A percentile compares a stretch with the other conserved stretches of the same genome.
phyloP scores from a whole-genome alignment of 2,888 invertebrate genomes.

The Pyrocoelia pectoralis region DNA sequence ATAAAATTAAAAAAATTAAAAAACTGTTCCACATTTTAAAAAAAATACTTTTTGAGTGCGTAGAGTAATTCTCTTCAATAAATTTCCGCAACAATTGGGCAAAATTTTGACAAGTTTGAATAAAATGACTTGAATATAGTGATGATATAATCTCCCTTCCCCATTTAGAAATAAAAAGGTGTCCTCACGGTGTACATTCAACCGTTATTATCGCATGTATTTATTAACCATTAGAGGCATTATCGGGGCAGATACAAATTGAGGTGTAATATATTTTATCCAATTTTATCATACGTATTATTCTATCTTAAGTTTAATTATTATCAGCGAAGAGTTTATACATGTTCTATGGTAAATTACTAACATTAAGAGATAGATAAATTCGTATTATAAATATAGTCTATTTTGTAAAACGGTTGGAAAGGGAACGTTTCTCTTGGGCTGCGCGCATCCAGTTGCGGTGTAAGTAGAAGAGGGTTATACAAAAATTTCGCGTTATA shows the following conservation, averaged over 20 bases:
- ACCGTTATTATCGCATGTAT: conserved; percentile 34
- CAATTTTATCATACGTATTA: conserved; percentile 37
- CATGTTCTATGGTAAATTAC: conserved; percentile 44
- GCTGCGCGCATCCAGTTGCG: too few relatives aligned
- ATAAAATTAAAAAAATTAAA: too few relatives aligned
- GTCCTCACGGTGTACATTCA: conserved; percentile 33
- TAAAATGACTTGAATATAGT: conserved; percentile 21
- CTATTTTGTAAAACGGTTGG: too few relatives aligned
- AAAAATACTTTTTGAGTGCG: too few relatives aligned
- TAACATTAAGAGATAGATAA: conserved; percentile 48
- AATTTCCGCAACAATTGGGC: background rate
- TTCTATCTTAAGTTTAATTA: conserved; percentile 41
- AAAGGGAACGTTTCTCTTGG: too few relatives aligned
- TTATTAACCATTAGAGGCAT: conserved; percentile 42
- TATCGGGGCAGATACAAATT: conserved; percentile 42
- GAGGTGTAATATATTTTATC: conserved; percentile 42
- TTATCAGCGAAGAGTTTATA: conserved; percentile 35
- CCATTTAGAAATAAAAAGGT: conserved; percentile 30
- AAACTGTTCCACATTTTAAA: too few relatives aligned
- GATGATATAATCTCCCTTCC: conserved; percentile 19
- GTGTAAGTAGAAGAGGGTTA: background rate
- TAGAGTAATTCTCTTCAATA: too few relatives aligned
- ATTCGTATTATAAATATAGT: too few relatives aligned
- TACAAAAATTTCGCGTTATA: conserved; percentile 17
- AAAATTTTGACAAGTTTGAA: conserved; percentile 13